phyloP scores from a whole-genome alignment of 2,888 invertebrate species.

The Phrixothrix hirtus region DNA sequence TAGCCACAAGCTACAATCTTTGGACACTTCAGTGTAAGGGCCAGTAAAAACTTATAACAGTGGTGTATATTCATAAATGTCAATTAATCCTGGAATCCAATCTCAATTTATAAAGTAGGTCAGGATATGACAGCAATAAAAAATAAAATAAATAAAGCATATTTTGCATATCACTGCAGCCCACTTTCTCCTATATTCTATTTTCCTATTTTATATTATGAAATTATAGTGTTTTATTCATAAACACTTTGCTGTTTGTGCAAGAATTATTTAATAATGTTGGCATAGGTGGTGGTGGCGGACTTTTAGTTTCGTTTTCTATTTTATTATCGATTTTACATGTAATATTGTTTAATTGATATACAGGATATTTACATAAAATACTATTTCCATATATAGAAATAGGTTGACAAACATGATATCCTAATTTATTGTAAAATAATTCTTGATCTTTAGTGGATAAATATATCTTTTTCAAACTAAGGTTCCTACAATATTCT shows the following conservation, averaged over 20 bases:
- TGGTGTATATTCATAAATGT: too few relatives aligned
- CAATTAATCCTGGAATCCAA: too few relatives aligned
- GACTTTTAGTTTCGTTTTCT: conserved; percentile 34
- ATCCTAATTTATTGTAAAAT: conserved; percentile 77
- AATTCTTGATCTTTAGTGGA: conserved; percentile 68
- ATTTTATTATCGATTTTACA: conserved; percentile 28
- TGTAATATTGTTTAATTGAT: conserved; percentile 1
- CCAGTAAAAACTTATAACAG: too few relatives aligned
- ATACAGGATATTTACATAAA: conserved; percentile 1
- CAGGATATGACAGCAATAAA: too few relatives aligned
- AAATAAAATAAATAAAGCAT: too few relatives aligned
- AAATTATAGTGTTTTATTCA: conserved; percentile 5
- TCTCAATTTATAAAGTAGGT: too few relatives aligned
- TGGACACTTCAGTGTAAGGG: too few relatives aligned
- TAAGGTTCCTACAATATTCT: conserved; percentile 69
- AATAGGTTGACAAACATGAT: conserved; percentile 68
- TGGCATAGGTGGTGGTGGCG: conserved; percentile 55
- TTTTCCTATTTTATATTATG: too few relatives aligned
- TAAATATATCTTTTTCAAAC: conserved; percentile 64
- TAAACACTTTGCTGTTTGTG: conserved; percentile 33
- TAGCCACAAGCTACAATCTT: too few relatives aligned
- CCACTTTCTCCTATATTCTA: too few relatives aligned
- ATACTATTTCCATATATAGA: conserved; percentile 64
- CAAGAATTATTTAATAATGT: conserved; percentile 38
- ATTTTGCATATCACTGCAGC: too few relatives aligned